phyloP scores from a whole-genome alignment of 2,797 vertebrate genomes.

The Cynodonichthys magdalenae region DNA sequence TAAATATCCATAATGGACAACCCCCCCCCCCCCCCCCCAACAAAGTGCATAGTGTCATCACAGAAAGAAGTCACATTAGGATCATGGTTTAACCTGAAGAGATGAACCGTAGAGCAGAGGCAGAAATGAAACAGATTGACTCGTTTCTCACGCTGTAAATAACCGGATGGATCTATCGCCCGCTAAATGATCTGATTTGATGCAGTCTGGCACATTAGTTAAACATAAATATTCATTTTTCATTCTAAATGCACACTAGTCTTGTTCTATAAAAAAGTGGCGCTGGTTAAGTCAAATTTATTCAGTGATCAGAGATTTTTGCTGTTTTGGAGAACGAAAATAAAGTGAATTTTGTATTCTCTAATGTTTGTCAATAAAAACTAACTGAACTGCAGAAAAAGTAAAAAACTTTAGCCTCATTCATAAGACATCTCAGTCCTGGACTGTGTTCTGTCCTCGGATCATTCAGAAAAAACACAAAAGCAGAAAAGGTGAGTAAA shows the following conservation, averaged over 20 bases:
- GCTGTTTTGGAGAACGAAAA: neutral
- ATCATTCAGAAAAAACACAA: too few species aligned
- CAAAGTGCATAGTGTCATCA: constrained; percentile 18
- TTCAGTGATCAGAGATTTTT: neutral
- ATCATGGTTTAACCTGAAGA: constrained; percentile 8
- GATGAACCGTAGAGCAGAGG: neutral
- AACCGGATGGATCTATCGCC: neutral
- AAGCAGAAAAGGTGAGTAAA: too few species aligned
- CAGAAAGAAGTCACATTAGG: constrained; percentile 7
- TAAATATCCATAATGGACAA: too few species aligned
- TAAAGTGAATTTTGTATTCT: neutral
- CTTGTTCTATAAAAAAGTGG: neutral
- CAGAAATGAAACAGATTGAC: constrained; percentile 4
- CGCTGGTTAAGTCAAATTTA: neutral
- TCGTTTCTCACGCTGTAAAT: constrained; percentile 12
- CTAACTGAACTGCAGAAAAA: too few species aligned
- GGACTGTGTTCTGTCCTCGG: too few species aligned
- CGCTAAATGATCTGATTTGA: neutral
- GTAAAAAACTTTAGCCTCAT: too few species aligned
- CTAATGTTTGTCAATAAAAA: neutral
- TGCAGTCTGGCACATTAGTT: neutral
- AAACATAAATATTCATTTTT: constrained; percentile 1
- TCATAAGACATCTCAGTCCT: too few species aligned
- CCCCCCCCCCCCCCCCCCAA: neutral
- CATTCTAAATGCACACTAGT: neutral